Base-by-base conservation (phyloP, 2,113 vertebrate species). In the Phoenicopterus ruber region DNA sequence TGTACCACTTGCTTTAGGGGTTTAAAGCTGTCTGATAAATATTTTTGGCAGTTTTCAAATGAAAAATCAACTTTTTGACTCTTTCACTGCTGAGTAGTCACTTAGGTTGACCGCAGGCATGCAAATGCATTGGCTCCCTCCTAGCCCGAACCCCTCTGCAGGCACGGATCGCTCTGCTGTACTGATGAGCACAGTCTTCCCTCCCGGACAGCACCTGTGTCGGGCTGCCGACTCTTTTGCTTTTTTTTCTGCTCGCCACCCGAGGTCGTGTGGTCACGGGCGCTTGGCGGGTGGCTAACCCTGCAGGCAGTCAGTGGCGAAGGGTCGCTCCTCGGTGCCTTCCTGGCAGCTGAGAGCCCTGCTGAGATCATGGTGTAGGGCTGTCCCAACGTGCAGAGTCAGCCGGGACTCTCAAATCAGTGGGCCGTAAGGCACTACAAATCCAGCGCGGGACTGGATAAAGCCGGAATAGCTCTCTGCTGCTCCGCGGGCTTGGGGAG, bases 21-120 rank as follows among this genome's bases (percentile, higher is more conserved):
- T 70, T 72, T 92, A 42, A 92, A 93, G 79, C 42, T n/a, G 58
- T 55, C 78, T 88, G 85, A 46, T 46, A 86, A 85, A 70, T 77
- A 94, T 73, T 91, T 93, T 57, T 67, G 88, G 72, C 77, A 72
- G 16, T 83, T 94, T 83, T 83, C 79, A 70, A 73, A 83, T 47
- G 63, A 95, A 90, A 77, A 81, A 71, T 66, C 20, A 55, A 29
- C 67, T 82, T 85, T 72, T 88, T 80, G 66, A 57, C 52, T 85
- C 62, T 82, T 47, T 24, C 34, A 9, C 70, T 40, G 7, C 82
- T 24, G 67, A 77, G 44, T 6, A 80, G 57, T 86, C 54, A 8
- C 34, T 84, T 67, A 11, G 21, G 31, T 72, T 80, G 74, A 82
- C 74, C 2, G 0, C 70, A 76, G 52, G 65, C 63, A 57, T 71